Evolutionary conservation across 2,797 vertebrate genomes (phyloP), one percentile per base, ranked within the genome.

Genomic region (Octomys mimax): DNA sequence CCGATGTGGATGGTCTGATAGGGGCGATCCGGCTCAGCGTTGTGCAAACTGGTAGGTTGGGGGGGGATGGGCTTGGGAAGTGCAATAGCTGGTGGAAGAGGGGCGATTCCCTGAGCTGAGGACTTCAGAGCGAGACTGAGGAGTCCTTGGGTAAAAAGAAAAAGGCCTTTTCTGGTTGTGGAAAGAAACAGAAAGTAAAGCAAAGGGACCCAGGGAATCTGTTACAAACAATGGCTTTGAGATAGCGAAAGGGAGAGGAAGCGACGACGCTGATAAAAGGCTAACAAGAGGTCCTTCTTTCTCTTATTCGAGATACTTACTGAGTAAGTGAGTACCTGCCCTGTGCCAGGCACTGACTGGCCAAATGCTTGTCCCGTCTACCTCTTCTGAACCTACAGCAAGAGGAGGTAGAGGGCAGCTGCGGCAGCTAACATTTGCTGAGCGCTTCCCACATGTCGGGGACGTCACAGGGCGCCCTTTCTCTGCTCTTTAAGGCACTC

Each of bases 21-120:
- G 99, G 99, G 28, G 98, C 99, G 96, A 98, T 99, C 93, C 96
- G 96, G 2, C 99, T 99, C 26, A 98, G 98, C 0, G 99, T 99
- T 0, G 99, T 99, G 92, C 97, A 98, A 81, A 98, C 98, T 96
- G 98, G 99, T 98, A 96, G 98, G 97, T 96, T 66, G 9, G 1
- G 22, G n/a, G 88, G 22, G 28, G 73, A 57, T 33, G 0, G 0
- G 0, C 0, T 0, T 33, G 6, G 79, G 68, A 36, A 84, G 49
- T 42, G 13, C 33, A 42, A 16, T 10, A 49, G 70, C 13, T 36
- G 42, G 18, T 68, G 2, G 64, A 62, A 13, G 16, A 80, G 22
- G 33, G 61, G 42, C 28, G 6, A 59, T 80, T 68, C 90, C 90
- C 75, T 64, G 64, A 83, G 61, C 52, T 61, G n/a, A 75, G 77